Conservation (phyloP, 2,113 vertebrate genomes). For the Tragelaphus strepsiceros region DNA sequence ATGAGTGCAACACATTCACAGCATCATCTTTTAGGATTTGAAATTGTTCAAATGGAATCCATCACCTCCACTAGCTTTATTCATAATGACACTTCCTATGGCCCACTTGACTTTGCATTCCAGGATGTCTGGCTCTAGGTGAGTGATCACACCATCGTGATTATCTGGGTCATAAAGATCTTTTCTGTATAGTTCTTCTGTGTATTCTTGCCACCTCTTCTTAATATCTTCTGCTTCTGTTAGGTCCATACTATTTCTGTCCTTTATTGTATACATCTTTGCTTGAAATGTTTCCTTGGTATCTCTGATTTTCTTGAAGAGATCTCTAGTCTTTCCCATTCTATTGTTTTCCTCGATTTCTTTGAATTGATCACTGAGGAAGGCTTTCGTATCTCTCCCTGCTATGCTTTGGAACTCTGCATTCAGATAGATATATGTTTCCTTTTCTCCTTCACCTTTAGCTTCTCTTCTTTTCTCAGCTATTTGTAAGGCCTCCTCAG, state of each 20-base stretch:
- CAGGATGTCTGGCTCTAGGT: background rate
- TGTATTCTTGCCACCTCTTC: background rate
- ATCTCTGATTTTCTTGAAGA: background rate
- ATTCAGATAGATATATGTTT: background rate
- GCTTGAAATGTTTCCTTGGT: background rate
- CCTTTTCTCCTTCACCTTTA: background rate
- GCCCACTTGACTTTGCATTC: background rate
- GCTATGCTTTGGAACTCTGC: background rate
- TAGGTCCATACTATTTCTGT: background rate
- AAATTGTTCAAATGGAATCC: background rate
- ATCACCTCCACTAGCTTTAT: background rate
- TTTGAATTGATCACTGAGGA: background rate
- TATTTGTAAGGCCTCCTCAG: background rate
- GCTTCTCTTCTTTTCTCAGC: background rate
- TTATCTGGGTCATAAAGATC: background rate
- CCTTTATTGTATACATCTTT: background rate
- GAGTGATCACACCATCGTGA: background rate
- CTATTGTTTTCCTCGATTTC: background rate
- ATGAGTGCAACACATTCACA: background rate
- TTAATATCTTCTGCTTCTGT: background rate
- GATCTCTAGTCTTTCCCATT: background rate
- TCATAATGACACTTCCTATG: fast-evolving
- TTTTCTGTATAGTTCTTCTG: background rate
- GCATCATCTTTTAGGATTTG: background rate
- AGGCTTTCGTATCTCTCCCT: background rate